A percentile compares a stretch with the other conserved stretches of the same genome.
Conservation (phyloP, 2,888 invertebrate genomes). For the Latrodectus elegans region DNA sequence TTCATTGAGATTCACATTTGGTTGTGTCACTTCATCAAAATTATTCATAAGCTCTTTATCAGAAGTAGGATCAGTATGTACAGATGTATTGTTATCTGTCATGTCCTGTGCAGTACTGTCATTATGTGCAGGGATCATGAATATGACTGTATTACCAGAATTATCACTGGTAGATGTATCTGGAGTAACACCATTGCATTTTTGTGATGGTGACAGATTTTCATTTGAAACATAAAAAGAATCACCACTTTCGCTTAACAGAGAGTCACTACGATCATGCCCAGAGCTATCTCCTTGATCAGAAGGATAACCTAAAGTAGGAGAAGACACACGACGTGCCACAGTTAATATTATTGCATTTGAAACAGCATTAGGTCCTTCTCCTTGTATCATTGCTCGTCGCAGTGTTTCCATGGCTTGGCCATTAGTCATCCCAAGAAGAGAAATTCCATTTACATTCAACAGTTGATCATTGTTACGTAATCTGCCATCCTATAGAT, state of each 20-base stretch:
- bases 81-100: neutral
- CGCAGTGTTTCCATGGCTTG: conserved; percentile 94
- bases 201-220: conserved; percentile 40
- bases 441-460: conserved; percentile 89
- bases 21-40: neutral
- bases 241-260: conserved; percentile 65
- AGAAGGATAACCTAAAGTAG: conserved; percentile 21
- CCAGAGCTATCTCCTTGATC: conserved; percentile 49
- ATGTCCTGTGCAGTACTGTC: neutral
- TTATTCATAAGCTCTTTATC: conserved; percentile 7
- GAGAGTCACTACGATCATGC: conserved; percentile 66
- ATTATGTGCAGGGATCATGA: conserved; percentile 23
- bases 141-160: conserved; percentile 66
- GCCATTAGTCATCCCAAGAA: conserved; percentile 91
- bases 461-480: conserved; percentile 95
- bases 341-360: conserved; percentile 92
- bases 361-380: conserved; percentile 81
- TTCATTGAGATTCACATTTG: neutral
- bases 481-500: conserved; percentile 80
- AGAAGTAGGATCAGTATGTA: neutral
- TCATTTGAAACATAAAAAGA: conserved; percentile 65
- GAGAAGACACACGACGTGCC: conserved; percentile 81
- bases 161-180: conserved; percentile 68
- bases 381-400: conserved; percentile 75
- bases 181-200: conserved; percentile 61